Percentiles rank a stretch among this genome's conserved stretches.
Evolutionary conservation across 2,888 invertebrate genomes (phyloP).

Genomic region (Rhogogaster chlorosoma): DNA sequence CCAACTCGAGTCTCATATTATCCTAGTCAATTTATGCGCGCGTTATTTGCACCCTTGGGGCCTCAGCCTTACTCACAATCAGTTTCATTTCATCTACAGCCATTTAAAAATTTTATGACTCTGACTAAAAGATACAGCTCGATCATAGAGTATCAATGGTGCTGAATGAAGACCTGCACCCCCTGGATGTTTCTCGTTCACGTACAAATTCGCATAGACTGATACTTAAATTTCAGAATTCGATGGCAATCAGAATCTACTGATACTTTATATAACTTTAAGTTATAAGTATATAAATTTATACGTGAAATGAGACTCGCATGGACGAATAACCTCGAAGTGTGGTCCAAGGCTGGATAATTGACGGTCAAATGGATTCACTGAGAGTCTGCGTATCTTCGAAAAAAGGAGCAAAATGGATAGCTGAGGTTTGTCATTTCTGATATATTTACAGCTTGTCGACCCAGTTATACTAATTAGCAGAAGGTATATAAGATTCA

Average conservation of each 20-base stretch:
- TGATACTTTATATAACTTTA: no score
- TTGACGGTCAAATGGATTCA: constrained; percentile 7
- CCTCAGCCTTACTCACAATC: not conserved
- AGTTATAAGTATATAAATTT: no score
- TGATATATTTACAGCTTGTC: not conserved
- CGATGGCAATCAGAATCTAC: not conserved
- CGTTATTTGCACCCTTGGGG: constrained; percentile 39
- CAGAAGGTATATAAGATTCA: not conserved
- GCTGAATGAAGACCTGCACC: not conserved
- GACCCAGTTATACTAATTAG: constrained; percentile 25
- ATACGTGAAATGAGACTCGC: not conserved
- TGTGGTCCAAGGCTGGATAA: not conserved
- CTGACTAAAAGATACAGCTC: not conserved
- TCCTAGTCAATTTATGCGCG: constrained; percentile 46
- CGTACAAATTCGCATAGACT: not conserved
- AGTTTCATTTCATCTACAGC: not conserved
- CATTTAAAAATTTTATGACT: constrained; percentile 15
- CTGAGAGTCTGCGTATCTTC: not conserved
- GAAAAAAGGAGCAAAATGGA: not conserved
- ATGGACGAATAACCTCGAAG: not conserved
- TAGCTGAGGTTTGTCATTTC: not conserved
- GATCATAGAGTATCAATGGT: not conserved
- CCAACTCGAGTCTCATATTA: constrained; percentile 42
- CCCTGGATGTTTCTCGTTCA: not conserved
- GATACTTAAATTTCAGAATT: not conserved